Evolutionary conservation across 2,888 invertebrate genomes (phyloP).

Genomic region (Ophion ventricosus): DNA sequence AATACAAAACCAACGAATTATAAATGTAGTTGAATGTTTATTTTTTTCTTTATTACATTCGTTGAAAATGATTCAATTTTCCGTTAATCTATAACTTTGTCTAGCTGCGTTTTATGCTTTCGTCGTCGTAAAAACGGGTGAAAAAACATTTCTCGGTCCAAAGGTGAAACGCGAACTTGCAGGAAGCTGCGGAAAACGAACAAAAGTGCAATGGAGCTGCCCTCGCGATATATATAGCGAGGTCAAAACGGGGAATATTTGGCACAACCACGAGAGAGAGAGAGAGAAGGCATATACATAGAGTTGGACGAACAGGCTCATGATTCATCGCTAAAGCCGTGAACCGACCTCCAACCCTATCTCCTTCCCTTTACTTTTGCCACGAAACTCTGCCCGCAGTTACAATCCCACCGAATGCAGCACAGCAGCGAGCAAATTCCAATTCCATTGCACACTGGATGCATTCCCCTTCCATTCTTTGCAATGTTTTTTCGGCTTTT

Average conservation of each 20-base stretch:
- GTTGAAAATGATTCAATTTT: constrained; percentile 10
- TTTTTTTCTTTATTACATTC: not conserved
- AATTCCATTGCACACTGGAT: constrained; percentile 64
- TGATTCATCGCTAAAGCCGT: constrained; percentile 68
- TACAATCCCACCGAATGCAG: constrained; percentile 49
- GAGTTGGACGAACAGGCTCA: constrained; percentile 67
- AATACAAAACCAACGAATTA: not conserved
- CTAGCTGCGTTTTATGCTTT: constrained; percentile 11
- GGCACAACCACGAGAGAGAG: constrained; percentile 58
- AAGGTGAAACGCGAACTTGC: constrained; percentile 51
- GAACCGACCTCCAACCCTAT: constrained; percentile 27
- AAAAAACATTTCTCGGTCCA: constrained; percentile 55
- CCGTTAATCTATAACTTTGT: constrained; percentile 14
- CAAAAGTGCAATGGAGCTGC: constrained; percentile 54
- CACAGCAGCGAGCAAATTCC: constrained; percentile 60
- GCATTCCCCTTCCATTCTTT: constrained; percentile 51
- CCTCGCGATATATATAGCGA: constrained; percentile 13
- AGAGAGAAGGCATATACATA: constrained; percentile 21
- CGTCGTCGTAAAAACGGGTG: constrained; percentile 37
- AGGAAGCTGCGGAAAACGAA: constrained; percentile 59
- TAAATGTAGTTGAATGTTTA: not conserved
- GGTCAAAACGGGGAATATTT: constrained; percentile 57
- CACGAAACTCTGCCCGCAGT: constrained; percentile 32
- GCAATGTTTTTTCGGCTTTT: constrained; percentile 16
- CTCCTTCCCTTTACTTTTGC: constrained; percentile 55